Evolutionary conservation across 2,113 vertebrate genomes (phyloP), one percentile per base, ranked within the genome.

Genomic region (Oreocharis arfaki): DNA sequence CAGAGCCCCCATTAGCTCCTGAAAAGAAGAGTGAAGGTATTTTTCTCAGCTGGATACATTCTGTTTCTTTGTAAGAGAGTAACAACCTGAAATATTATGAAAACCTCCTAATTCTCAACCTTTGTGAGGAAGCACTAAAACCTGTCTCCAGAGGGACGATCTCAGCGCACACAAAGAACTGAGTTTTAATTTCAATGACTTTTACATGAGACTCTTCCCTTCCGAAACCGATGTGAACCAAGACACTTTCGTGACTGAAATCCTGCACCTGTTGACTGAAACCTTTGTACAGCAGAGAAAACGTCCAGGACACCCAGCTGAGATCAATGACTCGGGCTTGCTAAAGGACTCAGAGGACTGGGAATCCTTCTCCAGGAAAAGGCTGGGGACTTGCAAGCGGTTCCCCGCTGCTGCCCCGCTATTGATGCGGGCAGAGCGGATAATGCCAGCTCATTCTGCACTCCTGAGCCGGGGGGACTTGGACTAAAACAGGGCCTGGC

Each of bases 401-500:
- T 20, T 87, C 60, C 87, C 69, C 1, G 1, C 52, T 28, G 69
- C 21, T 87, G 52, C 22, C 32, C 28, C 1, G 0, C 50, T 24
- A 19, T 0, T 78, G 77, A 78, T 70, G 69, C 20, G 0, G 0
- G n/a, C 77, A 42, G 35, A 55, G 70, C 1, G 1, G 57, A 7
- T 7, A 71, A 47, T 3, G 13, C 11, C 63, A 86, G 46, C 41
- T 57, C 64, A 1, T 24, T 17, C 52, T 52, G 41, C 0, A 1
- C 69, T 49, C 30, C 18, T 16, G n/a, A 79, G 49, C 11, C 22
- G 6, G 20, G 65, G 59, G 13, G 50, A 32, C 60, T 75, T 11
- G 37, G 52, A 28, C 49, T 46, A 1, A 55, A 83, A 7, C 0
- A 39, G 69, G 0, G 44, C 53, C 42, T 59, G 3, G 1, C 1